A percentile compares a stretch with the other conserved stretches of the same genome.
These are phyloP conservation scores for Agelastica alni DNA, from an alignment of 2,888 invertebrate genomes.

Conservation along the genomic window DNA sequence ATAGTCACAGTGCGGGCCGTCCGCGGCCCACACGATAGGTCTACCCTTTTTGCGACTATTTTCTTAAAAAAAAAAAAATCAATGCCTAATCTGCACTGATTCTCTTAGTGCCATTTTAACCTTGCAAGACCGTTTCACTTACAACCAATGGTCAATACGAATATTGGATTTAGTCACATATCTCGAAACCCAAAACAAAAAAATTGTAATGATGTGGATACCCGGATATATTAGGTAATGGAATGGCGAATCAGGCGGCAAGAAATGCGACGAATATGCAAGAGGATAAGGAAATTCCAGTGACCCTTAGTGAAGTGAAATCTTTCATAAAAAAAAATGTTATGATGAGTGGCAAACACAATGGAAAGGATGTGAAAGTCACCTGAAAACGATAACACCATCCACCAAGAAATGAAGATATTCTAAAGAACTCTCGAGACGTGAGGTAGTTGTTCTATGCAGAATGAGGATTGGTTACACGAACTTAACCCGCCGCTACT, in stretches of 20 bases:
- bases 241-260: not conserved
- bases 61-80: no score
- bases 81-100: slow-evolving; percentile 8
- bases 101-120: not conserved
- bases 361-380: not conserved
- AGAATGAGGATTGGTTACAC: slow-evolving; percentile 4
- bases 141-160: not conserved
- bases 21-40: no score
- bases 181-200: no score
- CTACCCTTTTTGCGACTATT: no score
- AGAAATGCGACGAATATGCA: not conserved
- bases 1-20: no score
- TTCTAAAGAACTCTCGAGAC: not conserved
- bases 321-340: not conserved
- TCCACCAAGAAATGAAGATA: not conserved
- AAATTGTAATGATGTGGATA: slow-evolving; percentile 3
- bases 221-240: not conserved
- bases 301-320: not conserved
- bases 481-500: not conserved
- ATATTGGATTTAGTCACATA: no score
- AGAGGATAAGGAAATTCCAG: not conserved
- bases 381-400: slow-evolving; percentile 1
- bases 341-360: not conserved
- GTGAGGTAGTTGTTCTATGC: not conserved
- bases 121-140: not conserved